A percentile compares a stretch with the other conserved stretches of the same genome.
phyloP scores from a whole-genome alignment of 2,113 vertebrate genomes.

The Xenopus tropicalis region DNA sequence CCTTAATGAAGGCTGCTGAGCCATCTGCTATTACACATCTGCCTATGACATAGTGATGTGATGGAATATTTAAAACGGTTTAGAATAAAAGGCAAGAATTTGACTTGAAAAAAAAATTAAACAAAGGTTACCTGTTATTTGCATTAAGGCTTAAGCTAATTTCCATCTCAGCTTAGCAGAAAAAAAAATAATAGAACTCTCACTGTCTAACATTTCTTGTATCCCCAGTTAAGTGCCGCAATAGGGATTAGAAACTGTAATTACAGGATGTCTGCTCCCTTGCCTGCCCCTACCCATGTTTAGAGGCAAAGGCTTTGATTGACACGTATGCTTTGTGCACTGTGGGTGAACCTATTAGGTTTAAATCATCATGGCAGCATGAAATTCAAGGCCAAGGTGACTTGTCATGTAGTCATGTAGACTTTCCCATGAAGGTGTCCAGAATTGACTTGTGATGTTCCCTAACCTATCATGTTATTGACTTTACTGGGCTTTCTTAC shows the following conservation, averaged over 20 bases:
- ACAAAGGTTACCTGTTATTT: slow-evolving; percentile 12
- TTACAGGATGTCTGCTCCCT: background rate
- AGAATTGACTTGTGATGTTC: too few relatives aligned
- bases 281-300: background rate
- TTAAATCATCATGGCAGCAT: too few relatives aligned
- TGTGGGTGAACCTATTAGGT: background rate
- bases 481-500: too few relatives aligned
- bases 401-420: too few relatives aligned
- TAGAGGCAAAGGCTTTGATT: background rate
- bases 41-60: slow-evolving; percentile 19
- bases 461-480: too few relatives aligned
- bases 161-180: background rate
- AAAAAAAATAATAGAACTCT: background rate
- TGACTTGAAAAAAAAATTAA: background rate
- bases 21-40: slow-evolving; percentile 44
- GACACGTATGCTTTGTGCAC: background rate
- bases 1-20: slow-evolving; percentile 37
- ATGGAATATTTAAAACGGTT: slow-evolving; percentile 22
- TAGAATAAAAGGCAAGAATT: background rate
- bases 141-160: background rate
- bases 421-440: too few relatives aligned
- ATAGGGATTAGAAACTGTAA: background rate
- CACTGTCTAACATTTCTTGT: background rate
- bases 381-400: too few relatives aligned
- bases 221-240: background rate